A percentile compares a stretch with the other conserved stretches of the same genome.
These are phyloP conservation scores for Lampris megalopsis DNA, from an alignment of 2,113 vertebrate genomes.

Conservation along the genomic window DNA sequence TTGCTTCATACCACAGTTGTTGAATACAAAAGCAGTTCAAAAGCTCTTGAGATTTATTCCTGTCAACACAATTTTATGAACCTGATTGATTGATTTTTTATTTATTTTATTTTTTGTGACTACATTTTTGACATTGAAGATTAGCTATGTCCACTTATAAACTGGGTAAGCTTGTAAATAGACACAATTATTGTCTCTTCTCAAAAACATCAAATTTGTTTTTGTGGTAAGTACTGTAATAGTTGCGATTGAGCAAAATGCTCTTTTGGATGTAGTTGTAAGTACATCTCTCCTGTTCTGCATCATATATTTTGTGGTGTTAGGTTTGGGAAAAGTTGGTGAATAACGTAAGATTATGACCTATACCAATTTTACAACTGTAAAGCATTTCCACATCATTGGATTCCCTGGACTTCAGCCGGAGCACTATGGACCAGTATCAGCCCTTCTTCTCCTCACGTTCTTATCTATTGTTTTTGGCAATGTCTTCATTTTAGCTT, in stretches of 20 bases:
- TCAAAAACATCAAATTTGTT: too few species aligned
- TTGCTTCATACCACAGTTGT: too few species aligned
- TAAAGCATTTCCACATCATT: conserved; percentile 57
- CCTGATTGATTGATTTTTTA: too few species aligned
- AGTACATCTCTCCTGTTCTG: neutral
- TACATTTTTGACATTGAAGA: too few species aligned
- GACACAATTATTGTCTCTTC: too few species aligned
- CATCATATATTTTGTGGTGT: neutral
- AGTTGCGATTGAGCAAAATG: too few species aligned
- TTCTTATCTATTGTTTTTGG: conserved; percentile 64
- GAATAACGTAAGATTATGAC: conserved; percentile 15
- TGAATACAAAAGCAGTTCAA: too few species aligned
- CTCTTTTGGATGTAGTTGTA: too few species aligned
- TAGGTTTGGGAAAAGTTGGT: neutral
- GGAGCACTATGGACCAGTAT: conserved; percentile 54
- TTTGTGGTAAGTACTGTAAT: too few species aligned
- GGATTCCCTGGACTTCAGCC: conserved; percentile 74
- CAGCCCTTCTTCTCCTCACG: conserved; percentile 59
- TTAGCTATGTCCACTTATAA: neutral
- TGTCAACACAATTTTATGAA: neutral
- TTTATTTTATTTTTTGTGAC: too few species aligned
- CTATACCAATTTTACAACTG: conserved; percentile 35
- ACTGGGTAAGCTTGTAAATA: too few species aligned
- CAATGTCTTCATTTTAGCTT: conserved; percentile 71
- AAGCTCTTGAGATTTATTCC: too few species aligned